Evolutionary conservation across 2,797 vertebrate genomes (phyloP), one percentile per base, ranked within the genome.

Genomic region (Vespertilio murinus): DNA sequence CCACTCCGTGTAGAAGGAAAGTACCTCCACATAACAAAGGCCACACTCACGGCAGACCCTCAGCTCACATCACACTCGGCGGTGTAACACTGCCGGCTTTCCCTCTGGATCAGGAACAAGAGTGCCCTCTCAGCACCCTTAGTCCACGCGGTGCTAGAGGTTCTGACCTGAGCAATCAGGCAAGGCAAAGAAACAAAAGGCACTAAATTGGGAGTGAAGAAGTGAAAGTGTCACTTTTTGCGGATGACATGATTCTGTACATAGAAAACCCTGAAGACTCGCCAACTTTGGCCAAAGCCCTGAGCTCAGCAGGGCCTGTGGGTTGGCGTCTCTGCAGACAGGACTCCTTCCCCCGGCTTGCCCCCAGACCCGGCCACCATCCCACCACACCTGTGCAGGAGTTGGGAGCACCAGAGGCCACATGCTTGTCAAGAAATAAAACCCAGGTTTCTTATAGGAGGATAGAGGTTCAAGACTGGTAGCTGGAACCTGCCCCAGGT

Each of bases 141-240:
- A 75, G 5, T 12, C n/a, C 33, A 16, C 20, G 1, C 0, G 4
- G n/a, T 2, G 4, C 47, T 1, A 12, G 45, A 12, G 12, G n/a
- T 23, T 45, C 47, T 23, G 11, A 30, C 47, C n/a, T 23, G n/a
- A 52, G n/a, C n/a, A 8, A 8, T 52, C 20, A 7, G n/a, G 47
- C 45, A 22, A 52, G 30, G 49, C n/a, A 14, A 52, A 33, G 17
- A 22, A 49, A 8, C 12, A 22, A 49, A 49, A 77, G 45, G 30
- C 20, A 16, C n/a, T 7, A 35, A 52, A 77, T 23, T 14, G 20
- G 47, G 47, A 35, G 22, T 52, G n/a, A 52, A 52, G 12, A 35
- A 33, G 47, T 35, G 8, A 52, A 52, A 77, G n/a, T 33, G 18
- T 25, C 47, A 14, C 11, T 35, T 35, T 49, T 52, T 77, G n/a